These are phyloP conservation scores for Gouania willdenowi DNA, from an alignment of 2,797 vertebrate genomes.

Conservation along the genomic window DNA sequence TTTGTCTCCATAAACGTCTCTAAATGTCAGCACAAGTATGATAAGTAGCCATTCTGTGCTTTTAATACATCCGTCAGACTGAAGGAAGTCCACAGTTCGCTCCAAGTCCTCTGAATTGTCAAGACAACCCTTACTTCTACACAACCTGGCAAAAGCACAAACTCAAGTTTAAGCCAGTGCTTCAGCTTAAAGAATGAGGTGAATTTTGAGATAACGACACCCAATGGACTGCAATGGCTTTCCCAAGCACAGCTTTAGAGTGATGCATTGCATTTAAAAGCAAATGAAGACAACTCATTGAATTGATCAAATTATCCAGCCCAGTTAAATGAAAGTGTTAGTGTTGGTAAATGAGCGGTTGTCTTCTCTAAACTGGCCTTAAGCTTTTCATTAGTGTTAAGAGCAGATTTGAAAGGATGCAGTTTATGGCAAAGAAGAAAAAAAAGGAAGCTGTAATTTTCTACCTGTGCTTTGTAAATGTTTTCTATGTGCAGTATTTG, in stretches of 20 bases:
- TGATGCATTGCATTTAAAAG: conserved; percentile 2
- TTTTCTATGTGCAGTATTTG: conserved; percentile 98
- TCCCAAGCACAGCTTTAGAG: conserved; percentile 4
- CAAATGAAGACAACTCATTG: no score
- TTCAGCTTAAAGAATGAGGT: not conserved
- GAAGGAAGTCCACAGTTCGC: conserved; percentile 37
- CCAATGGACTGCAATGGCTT: conserved; percentile 1
- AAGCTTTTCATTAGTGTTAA: conserved; percentile 45
- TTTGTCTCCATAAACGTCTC: conserved; percentile 25
- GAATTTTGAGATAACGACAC: not conserved
- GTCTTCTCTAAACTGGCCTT: conserved; percentile 53
- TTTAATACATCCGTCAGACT: conserved; percentile 26
- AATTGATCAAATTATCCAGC: not conserved
- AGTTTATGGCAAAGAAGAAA: conserved; percentile 35
- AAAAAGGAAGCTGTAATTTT: conserved; percentile 83
- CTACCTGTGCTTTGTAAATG: conserved; percentile 89
- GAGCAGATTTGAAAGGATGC: conserved; percentile 31
- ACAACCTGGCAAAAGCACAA: conserved; percentile 47
- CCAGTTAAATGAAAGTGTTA: conserved; percentile 21
- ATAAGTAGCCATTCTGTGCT: conserved; percentile 29
- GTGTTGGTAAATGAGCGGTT: conserved; percentile 38
- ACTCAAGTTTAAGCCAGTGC: not conserved
- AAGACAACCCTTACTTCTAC: conserved; percentile 41
- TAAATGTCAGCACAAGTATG: conserved; percentile 56
- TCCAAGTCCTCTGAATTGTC: conserved; percentile 4